These are phyloP conservation scores for Ichneumoninae sp. DNA, from an alignment of 2,888 invertebrate genomes.

Conservation along the genomic window DNA sequence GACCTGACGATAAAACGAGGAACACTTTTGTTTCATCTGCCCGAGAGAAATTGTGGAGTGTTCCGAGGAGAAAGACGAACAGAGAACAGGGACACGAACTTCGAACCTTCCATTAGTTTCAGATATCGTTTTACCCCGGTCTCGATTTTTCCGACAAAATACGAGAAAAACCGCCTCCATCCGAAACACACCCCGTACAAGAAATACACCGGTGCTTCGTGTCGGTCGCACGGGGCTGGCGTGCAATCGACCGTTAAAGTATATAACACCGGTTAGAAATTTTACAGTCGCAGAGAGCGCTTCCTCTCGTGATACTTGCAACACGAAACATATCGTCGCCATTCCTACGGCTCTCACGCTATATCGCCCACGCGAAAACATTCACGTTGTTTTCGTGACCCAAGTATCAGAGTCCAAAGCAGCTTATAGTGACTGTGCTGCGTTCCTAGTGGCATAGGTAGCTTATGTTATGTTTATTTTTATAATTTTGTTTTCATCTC, in stretches of 20 bases:
- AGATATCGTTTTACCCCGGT: neutral
- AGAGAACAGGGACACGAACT: neutral
- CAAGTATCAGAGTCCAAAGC: neutral
- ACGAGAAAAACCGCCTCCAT: neutral
- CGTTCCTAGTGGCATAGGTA: neutral
- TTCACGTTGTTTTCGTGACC: slow-evolving; percentile 1
- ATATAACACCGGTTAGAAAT: slow-evolving; percentile 1
- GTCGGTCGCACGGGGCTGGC: neutral
- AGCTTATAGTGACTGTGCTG: neutral
- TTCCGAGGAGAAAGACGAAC: neutral
- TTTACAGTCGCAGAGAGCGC: neutral
- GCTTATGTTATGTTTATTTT: neutral
- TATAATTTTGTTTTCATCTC: neutral
- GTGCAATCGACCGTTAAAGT: neutral
- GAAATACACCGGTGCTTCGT: neutral
- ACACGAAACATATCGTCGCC: neutral
- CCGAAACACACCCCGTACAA: neutral
- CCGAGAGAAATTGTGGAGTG: neutral
- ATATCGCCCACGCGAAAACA: neutral
- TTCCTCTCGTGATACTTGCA: slow-evolving; percentile 5
- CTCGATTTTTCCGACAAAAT: neutral
- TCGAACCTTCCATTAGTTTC: slow-evolving; percentile 13
- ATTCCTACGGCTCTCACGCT: neutral
- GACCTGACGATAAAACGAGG: slow-evolving; percentile 10
- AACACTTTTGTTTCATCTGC: slow-evolving; percentile 3